phyloP scores from a whole-genome alignment of 2,797 vertebrate genomes.

The Phylloscopus collybita region DNA sequence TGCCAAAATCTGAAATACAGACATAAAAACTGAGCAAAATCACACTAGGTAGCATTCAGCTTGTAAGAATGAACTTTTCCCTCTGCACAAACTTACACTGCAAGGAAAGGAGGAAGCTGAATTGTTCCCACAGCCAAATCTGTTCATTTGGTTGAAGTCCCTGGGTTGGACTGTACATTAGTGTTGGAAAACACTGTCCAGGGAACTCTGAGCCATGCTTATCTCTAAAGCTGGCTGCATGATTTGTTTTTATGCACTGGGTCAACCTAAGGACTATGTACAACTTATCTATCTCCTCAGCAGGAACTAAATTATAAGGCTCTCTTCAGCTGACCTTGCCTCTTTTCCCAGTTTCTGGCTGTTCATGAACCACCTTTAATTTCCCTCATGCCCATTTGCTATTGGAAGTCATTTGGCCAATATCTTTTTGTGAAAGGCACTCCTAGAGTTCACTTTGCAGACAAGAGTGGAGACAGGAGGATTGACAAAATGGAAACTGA shows the following conservation, averaged over 20 bases:
- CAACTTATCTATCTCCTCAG: not conserved
- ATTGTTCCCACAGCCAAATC: not conserved
- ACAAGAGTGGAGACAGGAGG: not conserved
- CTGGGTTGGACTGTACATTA: not conserved
- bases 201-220: slow-evolving; percentile 5
- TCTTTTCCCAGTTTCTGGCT: not conserved
- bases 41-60: not conserved
- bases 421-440: not conserved
- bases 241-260: not conserved
- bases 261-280: not conserved
- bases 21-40: not conserved
- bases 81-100: not conserved
- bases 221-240: slow-evolving; percentile 33
- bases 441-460: not conserved
- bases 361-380: not conserved
- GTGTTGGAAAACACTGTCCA: slow-evolving; percentile 25
- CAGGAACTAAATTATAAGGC: not conserved
- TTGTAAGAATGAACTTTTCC: not conserved
- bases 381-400: not conserved
- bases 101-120: not conserved
- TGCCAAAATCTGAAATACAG: not conserved
- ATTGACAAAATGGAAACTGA: not conserved
- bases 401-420: not conserved
- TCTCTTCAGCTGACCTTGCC: not conserved
- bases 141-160: not conserved